Percentiles rank a stretch among this genome's conserved stretches.
Evolutionary conservation across 2,888 invertebrate genomes (phyloP).

Genomic region (Cephalotes varians): DNA sequence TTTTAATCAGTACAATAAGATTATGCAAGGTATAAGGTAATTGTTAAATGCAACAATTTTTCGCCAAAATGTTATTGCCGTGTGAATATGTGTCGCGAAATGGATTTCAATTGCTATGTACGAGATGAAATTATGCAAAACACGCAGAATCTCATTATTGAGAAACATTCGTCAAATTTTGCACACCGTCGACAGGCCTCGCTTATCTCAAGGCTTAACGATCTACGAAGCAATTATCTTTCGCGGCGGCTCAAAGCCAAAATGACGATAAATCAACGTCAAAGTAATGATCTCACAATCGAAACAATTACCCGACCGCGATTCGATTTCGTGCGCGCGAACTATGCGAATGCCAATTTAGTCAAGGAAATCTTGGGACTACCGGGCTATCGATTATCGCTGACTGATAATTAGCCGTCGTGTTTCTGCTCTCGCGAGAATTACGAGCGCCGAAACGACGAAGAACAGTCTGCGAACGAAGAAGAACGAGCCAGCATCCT

Average conservation of each 20-base stretch:
- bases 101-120: neutral
- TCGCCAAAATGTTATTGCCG: neutral
- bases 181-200: slow-evolving; percentile 21
- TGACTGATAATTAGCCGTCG: slow-evolving; percentile 58
- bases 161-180: slow-evolving; percentile 39
- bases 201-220: slow-evolving; percentile 43
- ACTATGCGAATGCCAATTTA: slow-evolving; percentile 43
- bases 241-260: slow-evolving; percentile 59
- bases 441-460: slow-evolving; percentile 21
- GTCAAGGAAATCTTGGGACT: slow-evolving; percentile 53
- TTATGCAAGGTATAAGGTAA: neutral
- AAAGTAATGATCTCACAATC: slow-evolving; percentile 62
- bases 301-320: slow-evolving; percentile 69
- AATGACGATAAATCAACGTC: slow-evolving; percentile 73
- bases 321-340: slow-evolving; percentile 61
- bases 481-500: slow-evolving; percentile 25
- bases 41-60: neutral
- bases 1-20: neutral
- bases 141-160: slow-evolving; percentile 25
- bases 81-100: neutral
- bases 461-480: slow-evolving; percentile 4
- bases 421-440: slow-evolving; percentile 52
- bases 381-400: slow-evolving; percentile 52
- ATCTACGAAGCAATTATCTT: slow-evolving; percentile 50
- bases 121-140: slow-evolving; percentile 27